Evolutionary conservation across 92 coral and sea anemone genomes (phyloP), one percentile per base, ranked within the genome.

Genomic region (Actinostola sp.): DNA sequence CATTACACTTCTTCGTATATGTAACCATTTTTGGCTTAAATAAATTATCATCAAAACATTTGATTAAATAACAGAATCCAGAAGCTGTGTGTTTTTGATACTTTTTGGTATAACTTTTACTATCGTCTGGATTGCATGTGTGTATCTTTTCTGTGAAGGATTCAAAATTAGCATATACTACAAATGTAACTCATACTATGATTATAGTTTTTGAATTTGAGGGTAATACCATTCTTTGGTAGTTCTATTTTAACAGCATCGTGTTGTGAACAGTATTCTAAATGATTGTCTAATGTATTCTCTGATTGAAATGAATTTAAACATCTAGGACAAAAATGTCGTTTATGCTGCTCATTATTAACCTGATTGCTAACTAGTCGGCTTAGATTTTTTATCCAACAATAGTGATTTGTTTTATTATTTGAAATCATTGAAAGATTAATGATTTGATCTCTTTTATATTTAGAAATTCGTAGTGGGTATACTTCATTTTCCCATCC

Each of bases 381-480:
- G 17, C 0, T 0, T 43, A 34, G 24, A 35, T 2, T 61, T n/a
- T 61, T 61, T 13, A 61, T 61, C 34, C 34, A 61, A 29, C 34
- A 61, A 29, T 61, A 61, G 36, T 67, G 73, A 21, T 46, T 41
- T 5, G 35, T 27, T 13, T 67, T 0, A 3, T 67, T 61, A 29
- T 67, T 44, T 27, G 65, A 70, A 20, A 49, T 48, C 19, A 55
- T 1, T 5, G 41, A 42, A 33, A 74, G 41, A n/a, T 58, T 45
- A 8, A 58, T 61, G 16, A 34, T 13, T n/a, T 41, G 8, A 0
- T 48, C 19, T 2, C 38, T 12, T 0, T 38, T 10, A 16, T 31
- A 2, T 20, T 74, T 34, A 44, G 39, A 27, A 1, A 61, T 42
- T 34, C 72, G 39, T 14, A 75, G 2, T 0, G 80, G 80, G 23